A percentile compares a stretch with the other conserved stretches of the same genome.
phyloP scores from a whole-genome alignment of 2,797 vertebrate genomes.

The Glyptemys insculpta region DNA sequence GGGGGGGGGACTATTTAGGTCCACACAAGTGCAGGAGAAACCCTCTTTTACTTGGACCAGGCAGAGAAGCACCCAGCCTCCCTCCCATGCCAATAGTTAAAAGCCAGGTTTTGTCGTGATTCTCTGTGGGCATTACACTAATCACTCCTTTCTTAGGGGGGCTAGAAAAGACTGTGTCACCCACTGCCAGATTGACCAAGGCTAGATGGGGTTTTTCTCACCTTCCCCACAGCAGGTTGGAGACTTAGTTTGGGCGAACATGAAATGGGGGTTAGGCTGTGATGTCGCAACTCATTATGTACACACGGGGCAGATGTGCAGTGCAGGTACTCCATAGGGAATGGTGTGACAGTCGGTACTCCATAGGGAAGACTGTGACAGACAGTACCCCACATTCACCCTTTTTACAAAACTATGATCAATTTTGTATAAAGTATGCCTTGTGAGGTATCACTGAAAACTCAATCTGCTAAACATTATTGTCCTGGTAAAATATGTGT shows the following conservation, averaged over 20 bases:
- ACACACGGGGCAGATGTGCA: not conserved
- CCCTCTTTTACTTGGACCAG: not conserved
- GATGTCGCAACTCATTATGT: not conserved
- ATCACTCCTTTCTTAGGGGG: not conserved
- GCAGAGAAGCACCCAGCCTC: not conserved
- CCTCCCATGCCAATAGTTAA: not conserved
- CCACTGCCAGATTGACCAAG: not conserved
- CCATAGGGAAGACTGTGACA: not conserved
- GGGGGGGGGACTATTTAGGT: not conserved
- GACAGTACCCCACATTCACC: not conserved
- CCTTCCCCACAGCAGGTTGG: not conserved
- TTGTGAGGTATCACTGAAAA: not conserved
- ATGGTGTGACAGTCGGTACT: not conserved
- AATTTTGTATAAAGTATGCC: no score
- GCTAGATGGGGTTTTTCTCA: not conserved
- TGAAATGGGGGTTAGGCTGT: not conserved
- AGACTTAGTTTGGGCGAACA: not conserved
- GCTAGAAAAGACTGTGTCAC: not conserved
- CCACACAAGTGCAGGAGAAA: not conserved
- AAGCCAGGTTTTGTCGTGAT: not conserved
- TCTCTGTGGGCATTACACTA: not conserved
- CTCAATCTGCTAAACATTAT: not conserved
- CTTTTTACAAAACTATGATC: not conserved
- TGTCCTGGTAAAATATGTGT: not conserved
- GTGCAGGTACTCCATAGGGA: not conserved